Conservation (phyloP, 2,888 invertebrate genomes). For the Scaptomyza cyrtandrae region DNA sequence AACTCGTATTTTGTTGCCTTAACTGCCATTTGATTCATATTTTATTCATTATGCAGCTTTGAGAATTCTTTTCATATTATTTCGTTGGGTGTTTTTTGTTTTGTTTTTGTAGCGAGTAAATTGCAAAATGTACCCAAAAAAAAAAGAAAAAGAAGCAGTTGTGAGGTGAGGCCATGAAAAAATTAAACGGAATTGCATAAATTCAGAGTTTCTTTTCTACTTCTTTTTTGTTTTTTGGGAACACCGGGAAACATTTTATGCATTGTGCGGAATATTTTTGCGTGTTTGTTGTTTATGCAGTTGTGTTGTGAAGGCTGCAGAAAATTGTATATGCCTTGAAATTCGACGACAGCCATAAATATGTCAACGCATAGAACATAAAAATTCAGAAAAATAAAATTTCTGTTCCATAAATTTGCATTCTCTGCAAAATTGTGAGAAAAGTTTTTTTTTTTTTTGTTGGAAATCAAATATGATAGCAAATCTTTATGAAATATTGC, state of each 20-base stretch:
- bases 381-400: neutral
- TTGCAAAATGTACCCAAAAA: too few relatives aligned
- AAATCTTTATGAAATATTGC: neutral
- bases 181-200: conserved; percentile 65
- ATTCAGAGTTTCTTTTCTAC: conserved; percentile 41
- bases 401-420: neutral
- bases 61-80: conserved; percentile 21
- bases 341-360: conserved; percentile 44
- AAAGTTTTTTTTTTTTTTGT: neutral
- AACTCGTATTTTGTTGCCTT: conserved; percentile 32
- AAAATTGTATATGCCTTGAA: conserved; percentile 51
- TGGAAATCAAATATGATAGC: conserved; percentile 8
- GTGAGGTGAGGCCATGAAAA: conserved; percentile 10
- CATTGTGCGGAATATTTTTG: conserved; percentile 44
- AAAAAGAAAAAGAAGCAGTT: too few relatives aligned
- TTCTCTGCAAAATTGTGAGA: neutral
- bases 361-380: conserved; percentile 25
- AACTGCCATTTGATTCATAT: conserved; percentile 48
- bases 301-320: conserved; percentile 32
- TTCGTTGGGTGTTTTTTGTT: conserved; percentile 1
- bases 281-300: conserved; percentile 29
- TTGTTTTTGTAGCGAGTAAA: conserved; percentile 39
- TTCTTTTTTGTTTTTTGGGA: neutral
- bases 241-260: conserved; percentile 16
- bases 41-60: conserved; percentile 46